Base-by-base conservation (phyloP, 2,888 invertebrate genomes). In the Myathropa florea region DNA sequence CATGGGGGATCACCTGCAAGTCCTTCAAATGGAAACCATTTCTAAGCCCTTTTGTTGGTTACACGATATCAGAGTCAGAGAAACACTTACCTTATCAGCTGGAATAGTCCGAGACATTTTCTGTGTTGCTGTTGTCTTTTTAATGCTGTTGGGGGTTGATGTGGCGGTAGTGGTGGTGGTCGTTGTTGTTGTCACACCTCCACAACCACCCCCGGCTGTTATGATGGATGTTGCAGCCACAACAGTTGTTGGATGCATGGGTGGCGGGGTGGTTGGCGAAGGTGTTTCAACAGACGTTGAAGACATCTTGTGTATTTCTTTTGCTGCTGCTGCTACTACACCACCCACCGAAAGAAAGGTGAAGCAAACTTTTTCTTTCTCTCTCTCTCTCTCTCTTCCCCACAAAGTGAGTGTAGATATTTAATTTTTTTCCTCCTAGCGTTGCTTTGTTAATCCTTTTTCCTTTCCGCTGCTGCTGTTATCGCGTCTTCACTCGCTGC, bases 61-160 rank as follows among this genome's bases (percentile, higher is more conserved):
- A 18, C 46, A 46, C 1, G 7, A 7, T 7, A 46, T 7, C 46
- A 18, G 7, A 59, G 26, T 71, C 24, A 4, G 24, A 30, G 60
- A 3, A 46, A 46, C 46, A 88, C 94, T 93, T 93, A 96, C 96
- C 96, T 96, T 96, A 94, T 96, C 96, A 93, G 96, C 95, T 93
- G 96, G 96, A 94, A 96, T 95, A 94, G 95, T 96, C 94, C 96
- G 96, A 93, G 96, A 95, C 96, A 96, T 96, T 87, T 92, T 92
- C 85, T 90, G 90, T 86, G 91, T 91, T 88, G 59, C 76, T 71
- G 73, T 77, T 70, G 76, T 83, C 77, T 88, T 88, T 77, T 88
- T 80, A 81, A 81, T 84, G 88, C 88, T 80, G 81, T 85, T 88
- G 73, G 85, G 83, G 65, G 88, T 78, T 33, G 67, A 75, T 46